These are phyloP conservation scores for Geotrypetes seraphini DNA, from an alignment of 2,797 vertebrate genomes.

Conservation along the genomic window DNA sequence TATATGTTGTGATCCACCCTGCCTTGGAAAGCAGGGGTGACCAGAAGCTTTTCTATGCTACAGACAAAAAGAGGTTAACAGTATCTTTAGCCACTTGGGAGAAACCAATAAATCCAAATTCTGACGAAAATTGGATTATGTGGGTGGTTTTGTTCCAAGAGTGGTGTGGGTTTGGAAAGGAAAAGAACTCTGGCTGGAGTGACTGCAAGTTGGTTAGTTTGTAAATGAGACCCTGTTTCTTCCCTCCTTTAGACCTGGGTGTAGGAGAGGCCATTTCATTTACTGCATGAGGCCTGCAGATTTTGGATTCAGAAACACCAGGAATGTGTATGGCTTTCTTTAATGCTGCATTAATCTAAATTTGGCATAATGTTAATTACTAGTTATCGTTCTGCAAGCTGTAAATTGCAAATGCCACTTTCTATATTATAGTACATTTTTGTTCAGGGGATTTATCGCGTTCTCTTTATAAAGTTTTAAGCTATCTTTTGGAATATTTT, in stretches of 20 bases:
- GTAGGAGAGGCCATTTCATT: neutral
- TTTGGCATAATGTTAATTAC: too few species aligned
- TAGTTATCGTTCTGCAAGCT: too few species aligned
- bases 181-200: slow-evolving; percentile 3
- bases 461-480: too few species aligned
- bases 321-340: neutral
- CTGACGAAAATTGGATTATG: slow-evolving; percentile 11
- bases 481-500: too few species aligned
- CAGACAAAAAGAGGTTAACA: slow-evolving; percentile 20
- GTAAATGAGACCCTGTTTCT: neutral
- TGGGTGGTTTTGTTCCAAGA: slow-evolving; percentile 10
- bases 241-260: neutral
- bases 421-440: too few species aligned
- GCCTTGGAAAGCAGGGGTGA: too few species aligned
- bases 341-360: too few species aligned
- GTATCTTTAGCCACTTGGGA: slow-evolving; percentile 2
- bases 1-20: too few species aligned
- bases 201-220: neutral
- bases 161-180: slow-evolving; percentile 8
- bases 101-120: slow-evolving; percentile 15
- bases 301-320: neutral
- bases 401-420: too few species aligned
- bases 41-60: too few species aligned
- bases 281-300: neutral
- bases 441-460: too few species aligned